Evolutionary conservation across 2,888 invertebrate genomes (phyloP), one percentile per base, ranked within the genome.

Genomic region (Exocentrus adspersus): DNA sequence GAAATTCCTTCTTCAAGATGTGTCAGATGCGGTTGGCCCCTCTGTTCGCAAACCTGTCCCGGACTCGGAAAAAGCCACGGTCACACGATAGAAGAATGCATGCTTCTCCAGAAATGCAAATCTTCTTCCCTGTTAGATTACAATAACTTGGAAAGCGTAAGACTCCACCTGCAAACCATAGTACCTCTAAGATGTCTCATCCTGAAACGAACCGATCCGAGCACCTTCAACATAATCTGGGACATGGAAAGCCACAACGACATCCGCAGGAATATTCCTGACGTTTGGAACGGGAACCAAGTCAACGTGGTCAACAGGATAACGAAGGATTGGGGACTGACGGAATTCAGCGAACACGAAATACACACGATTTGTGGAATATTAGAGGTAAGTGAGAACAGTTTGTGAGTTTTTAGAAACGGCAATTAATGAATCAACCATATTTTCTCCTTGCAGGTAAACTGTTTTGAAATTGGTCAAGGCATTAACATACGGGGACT

Each of bases 291-390:
- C 1, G 82, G 86, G 65, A 92, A 92, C 78, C 89, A 92, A 76
- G 82, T 78, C 54, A 85, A 86, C 51, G 89, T 92, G 1, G 90
- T 92, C 12, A 83, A 87, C 69, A 84, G 87, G 64, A 83, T 92
- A 37, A 82, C 84, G 46, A 82, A 83, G 6, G 79, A 81, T 2
- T 92, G 91, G 91, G 84, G 84, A 1, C 79, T 91, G 69, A 78
- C 71, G 0, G 78, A 85, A 20, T 89, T 85, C 69, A 84, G 85
- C 0, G 85, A 85, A 20, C 87, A 89, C 7, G 90, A 91, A 76
- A 85, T 92, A 63, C 92, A 93, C 75, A 90, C 88, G 0, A 84
- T 92, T 20, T 92, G 92, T 76, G 92, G 92, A 7, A 87, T 91
- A 68, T 82, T 92, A 42, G 92, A 92, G 84, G 91, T 91, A 63